These are phyloP conservation scores for Apodemia zela DNA, from an alignment of 2,888 invertebrate genomes.

Conservation along the genomic window DNA sequence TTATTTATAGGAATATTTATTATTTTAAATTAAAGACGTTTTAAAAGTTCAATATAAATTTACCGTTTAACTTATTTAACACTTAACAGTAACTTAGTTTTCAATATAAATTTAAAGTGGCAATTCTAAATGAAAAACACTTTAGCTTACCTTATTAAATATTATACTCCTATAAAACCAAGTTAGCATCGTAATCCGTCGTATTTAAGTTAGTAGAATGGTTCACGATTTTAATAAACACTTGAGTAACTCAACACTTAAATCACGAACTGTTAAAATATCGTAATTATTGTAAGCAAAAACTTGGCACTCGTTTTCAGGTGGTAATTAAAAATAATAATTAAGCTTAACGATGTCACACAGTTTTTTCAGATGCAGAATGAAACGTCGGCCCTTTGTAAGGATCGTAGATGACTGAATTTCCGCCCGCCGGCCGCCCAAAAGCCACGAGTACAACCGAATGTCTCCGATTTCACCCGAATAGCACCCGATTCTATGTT, in stretches of 20 bases:
- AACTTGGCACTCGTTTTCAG: conserved; percentile 31
- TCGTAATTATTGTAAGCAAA: conserved; percentile 19
- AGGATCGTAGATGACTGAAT: conserved; percentile 56
- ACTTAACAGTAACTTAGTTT: too few relatives aligned
- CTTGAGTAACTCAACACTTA: conserved; percentile 48
- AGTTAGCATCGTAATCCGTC: conserved; percentile 53
- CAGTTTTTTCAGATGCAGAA: conserved; percentile 36
- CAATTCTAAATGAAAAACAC: conserved; percentile 11
- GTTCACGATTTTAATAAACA: conserved; percentile 54
- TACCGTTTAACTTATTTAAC: too few relatives aligned
- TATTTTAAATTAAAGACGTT: too few relatives aligned
- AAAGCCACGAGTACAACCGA: conserved; percentile 50
- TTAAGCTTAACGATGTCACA: conserved; percentile 56
- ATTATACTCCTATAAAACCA: conserved; percentile 51
- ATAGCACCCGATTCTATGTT: conserved; percentile 54
- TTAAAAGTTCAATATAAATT: too few relatives aligned
- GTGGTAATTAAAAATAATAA: conserved; percentile 44
- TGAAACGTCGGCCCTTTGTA: conserved; percentile 44
- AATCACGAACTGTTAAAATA: conserved; percentile 25
- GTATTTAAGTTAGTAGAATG: conserved; percentile 53
- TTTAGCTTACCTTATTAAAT: conserved; percentile 55
- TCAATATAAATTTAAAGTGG: background rate
- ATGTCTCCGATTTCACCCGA: conserved; percentile 35
- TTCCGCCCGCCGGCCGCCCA: conserved; percentile 66
- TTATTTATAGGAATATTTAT: too few relatives aligned